phyloP scores from a whole-genome alignment of 2,797 vertebrate species.

The Hipposideros larvatus region DNA sequence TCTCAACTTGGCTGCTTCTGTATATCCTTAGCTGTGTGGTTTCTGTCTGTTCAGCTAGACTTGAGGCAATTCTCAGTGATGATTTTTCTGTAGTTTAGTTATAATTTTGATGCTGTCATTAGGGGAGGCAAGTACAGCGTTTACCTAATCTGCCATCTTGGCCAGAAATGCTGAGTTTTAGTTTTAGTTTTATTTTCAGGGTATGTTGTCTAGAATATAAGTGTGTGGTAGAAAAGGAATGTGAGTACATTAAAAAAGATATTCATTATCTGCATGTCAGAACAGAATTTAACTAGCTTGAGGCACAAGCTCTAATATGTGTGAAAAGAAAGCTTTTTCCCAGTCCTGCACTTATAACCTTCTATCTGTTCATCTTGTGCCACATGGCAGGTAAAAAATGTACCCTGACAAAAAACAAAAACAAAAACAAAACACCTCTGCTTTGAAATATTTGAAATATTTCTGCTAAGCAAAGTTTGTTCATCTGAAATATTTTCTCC shows the following conservation, averaged over 20 bases:
- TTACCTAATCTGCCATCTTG: too few species aligned
- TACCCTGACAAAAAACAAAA: constrained; percentile 62
- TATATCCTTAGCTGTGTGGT: too few species aligned
- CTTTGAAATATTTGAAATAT: constrained; percentile 71
- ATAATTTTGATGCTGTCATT: too few species aligned
- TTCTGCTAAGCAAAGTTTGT: constrained; percentile 61
- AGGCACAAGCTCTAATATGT: background rate
- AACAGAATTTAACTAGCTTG: constrained; percentile 68
- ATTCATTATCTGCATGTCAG: constrained; percentile 53
- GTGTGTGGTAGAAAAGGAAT: background rate
- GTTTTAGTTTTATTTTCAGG: constrained; percentile 61
- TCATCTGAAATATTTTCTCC: constrained; percentile 65
- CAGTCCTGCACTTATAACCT: constrained; percentile 41
- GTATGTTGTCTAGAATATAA: constrained; percentile 46
- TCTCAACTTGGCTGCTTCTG: too few species aligned
- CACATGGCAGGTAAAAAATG: constrained; percentile 69
- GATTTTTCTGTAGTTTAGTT: too few species aligned
- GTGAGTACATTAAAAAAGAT: constrained; percentile 59
- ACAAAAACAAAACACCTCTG: background rate
- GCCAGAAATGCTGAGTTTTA: background rate
- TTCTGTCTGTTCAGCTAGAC: too few species aligned
- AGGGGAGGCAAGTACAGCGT: too few species aligned
- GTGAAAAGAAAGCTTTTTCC: constrained; percentile 34
- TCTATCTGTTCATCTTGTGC: constrained; percentile 64
- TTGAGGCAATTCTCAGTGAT: too few species aligned